Evolutionary conservation across 2,888 invertebrate genomes (phyloP), one percentile per base, ranked within the genome.

Genomic region (Cryptocheilus praepositus): DNA sequence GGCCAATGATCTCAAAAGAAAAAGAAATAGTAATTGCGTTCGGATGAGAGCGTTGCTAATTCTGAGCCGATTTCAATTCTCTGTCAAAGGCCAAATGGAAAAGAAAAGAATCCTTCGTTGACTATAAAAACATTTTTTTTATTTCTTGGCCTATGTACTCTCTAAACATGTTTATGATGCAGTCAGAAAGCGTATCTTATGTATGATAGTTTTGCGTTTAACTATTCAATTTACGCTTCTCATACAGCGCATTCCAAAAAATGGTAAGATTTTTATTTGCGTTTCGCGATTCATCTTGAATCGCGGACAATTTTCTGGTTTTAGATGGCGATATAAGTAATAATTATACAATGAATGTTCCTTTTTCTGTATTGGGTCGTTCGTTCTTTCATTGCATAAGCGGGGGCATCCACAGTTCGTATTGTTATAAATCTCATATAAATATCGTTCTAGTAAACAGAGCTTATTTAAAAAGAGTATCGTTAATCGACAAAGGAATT

Each of bases 1-100:
- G 85, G 83, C 80, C 80, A 81, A 82, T 85, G 86, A 87, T 87
- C 86, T 86, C 86, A 83, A 83, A 82, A 81, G 74, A 70, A 77
- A 36, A 73, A 66, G 59, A 55, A 70, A 55, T 70, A 73, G 62
- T 63, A 74, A 79, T 76, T 72, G 64, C 67, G 67, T 76, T 78
- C 64, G 71, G 60, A 65, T 61, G 65, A 71, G 70, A 77, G 61
- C 62, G 69, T 64, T 63, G 52, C 64, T 67, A 60, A 65, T 70
- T 71, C 62, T 67, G 67, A 54, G 64, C 68, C 63, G 68, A 67
- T 64, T 73, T 67, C 59, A 60, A 77, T 70, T 77, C 7, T 36
- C 64, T 16, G 58, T 70, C 73, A 52, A 66, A 69, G 60, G 64
- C 61, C 68, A 71, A 54, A 19, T 52, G 51, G 46, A 43, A 55